Evolutionary conservation across 2,113 vertebrate species (phyloP), one percentile per base, ranked within the genome.

Genomic region (Toxotes chatareus): DNA sequence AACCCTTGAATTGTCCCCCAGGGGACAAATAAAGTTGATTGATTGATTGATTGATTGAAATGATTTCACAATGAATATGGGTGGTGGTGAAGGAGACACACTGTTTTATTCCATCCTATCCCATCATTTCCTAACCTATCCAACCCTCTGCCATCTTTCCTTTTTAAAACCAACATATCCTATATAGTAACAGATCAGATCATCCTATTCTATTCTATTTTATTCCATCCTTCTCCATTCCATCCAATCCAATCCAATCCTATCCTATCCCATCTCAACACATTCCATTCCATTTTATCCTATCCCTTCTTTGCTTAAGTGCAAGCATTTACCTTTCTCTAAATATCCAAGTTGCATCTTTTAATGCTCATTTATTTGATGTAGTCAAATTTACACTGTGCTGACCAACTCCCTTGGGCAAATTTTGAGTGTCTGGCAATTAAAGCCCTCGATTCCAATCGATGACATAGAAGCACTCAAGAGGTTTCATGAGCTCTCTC

Each of bases 291-390:
- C 17, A 38, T 44, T 44, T 42, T 53, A 14, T 55, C 17, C 9
- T 61, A 36, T 64, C 12, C 10, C 19, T 31, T 51, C 34, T 38
- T 60, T 5, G 75, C 32, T 23, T 59, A 49, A 53, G 27, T 68
- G 21, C 5, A 44, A 8, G 47, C n/a, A 80, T 77, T 73, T 74
- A 53, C 74, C 70, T 55, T 21, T 55, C 53, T 75, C 32, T 59
- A 17, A 84, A 76, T 78, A 81, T 85, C 62, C 60, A 76, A 32
- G 67, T 62, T 69, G 46, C 62, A 85, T 73, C 73, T 80, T 23
- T 53, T 80, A 80, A 88, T 81, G 61, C 36, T 55, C 62, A 79
- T 88, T 86, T 79, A 75, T 85, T 86, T 86, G 71, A 80, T 89
- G 83, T 71, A 59, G 31, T 89, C 34, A 59, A 68, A 67, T 81